Conservation (phyloP, 2,888 invertebrate genomes). For the Lagria hirta region DNA sequence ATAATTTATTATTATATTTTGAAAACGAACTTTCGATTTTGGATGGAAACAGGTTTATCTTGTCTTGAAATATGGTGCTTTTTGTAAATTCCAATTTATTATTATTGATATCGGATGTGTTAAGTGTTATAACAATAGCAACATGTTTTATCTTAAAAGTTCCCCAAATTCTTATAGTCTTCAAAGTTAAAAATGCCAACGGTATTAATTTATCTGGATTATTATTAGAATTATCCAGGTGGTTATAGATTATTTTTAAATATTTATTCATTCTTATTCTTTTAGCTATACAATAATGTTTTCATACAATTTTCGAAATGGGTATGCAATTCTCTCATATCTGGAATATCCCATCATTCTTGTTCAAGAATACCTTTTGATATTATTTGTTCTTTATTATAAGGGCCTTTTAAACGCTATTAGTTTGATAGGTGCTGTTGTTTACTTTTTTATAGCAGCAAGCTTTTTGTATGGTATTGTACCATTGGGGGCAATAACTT, state of each 20-base stretch:
- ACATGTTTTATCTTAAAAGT: constrained; percentile 79
- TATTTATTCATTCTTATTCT: constrained; percentile 34
- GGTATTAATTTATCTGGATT: constrained; percentile 70
- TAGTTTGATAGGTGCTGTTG: constrained; percentile 48
- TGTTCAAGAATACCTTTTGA: constrained; percentile 71
- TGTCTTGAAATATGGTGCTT: too few relatives aligned
- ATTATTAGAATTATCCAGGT: constrained; percentile 72
- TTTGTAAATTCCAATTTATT: too few relatives aligned
- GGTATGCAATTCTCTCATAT: constrained; percentile 74
- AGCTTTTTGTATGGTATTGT: constrained; percentile 55
- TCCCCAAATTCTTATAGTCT: constrained; percentile 75
- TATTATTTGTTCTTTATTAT: constrained; percentile 72
- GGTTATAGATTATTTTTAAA: constrained; percentile 11
- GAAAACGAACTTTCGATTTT: too few relatives aligned
- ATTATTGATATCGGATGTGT: constrained; percentile 54
- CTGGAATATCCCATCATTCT: constrained; percentile 83
- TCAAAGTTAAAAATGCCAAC: constrained; percentile 64
- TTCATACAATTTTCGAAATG: constrained; percentile 76
- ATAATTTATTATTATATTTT: too few relatives aligned
- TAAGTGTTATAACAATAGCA: constrained; percentile 75
- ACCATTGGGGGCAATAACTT: constrained; percentile 59
- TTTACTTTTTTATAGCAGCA: constrained; percentile 54
- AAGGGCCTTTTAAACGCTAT: constrained; percentile 58
- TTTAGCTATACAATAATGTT: constrained; percentile 79
- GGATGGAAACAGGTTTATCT: too few relatives aligned